Evolutionary conservation across 2,797 vertebrate genomes (phyloP), one percentile per base, ranked within the genome.

Genomic region (Pseudomugil tenellus): DNA sequence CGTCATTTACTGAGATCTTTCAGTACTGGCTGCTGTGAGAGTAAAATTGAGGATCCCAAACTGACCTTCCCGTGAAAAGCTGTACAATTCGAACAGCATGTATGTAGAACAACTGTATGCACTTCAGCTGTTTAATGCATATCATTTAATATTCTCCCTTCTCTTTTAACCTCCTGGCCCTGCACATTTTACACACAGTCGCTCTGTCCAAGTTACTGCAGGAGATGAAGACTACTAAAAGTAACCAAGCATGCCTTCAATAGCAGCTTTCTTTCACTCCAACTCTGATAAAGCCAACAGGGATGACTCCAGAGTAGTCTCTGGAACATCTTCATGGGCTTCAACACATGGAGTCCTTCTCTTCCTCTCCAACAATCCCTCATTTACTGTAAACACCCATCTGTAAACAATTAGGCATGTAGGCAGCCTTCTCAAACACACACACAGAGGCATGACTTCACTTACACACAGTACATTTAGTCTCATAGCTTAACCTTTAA

Each of bases 361-460:
- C 80, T 84, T 89, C 80, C 79, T 89, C 83, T 69, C 63, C 29
- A 84, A 83, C 80, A 90, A 91, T 91, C 84, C 71, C 88, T 90
- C 87, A 87, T 82, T 81, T 76, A 87, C 74, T 86, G 87, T 88
- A 92, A 92, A 91, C 85, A 88, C 75, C 83, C 91, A 92, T 91
- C 91, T 93, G 92, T 89, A 72, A 68, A 84, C 57, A 53, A 91
- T 92, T 91, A 92, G 72, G 65, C 63, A 71, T 57, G 74, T 71
- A 80, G 80, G 75, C 81, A 82, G 81, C 75, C 55, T 17, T 78
- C 77, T 48, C 78, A 29, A 23, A 23, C 19, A 72, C 60, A 48
- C 72, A 74, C 76, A 71, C 69, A 58, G 55, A 25, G 25, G 49
- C 2, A 35, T 67, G 64, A 70, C 60, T 68, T 69, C 67, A 35